Base-by-base conservation (phyloP, 2,888 invertebrate genomes). In the Osmoderma eremita region DNA sequence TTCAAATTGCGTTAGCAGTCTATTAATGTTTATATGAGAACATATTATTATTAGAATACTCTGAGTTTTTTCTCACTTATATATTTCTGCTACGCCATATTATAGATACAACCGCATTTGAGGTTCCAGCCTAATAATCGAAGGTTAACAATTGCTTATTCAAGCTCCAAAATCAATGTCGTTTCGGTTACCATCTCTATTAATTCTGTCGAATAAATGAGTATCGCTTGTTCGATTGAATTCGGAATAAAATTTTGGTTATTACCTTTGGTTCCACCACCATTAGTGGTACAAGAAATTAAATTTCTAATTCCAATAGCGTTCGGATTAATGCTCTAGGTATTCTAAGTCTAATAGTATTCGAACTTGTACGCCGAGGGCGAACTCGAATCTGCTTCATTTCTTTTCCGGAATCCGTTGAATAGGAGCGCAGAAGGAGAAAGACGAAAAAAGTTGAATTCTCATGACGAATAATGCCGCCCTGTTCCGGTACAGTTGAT, bases 401-500 rank as follows among this genome's bases (percentile, higher is more conserved):
- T 58, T 42, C 30, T 45, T 18, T 58, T 58, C 45, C 17, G 62
- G 48, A 48, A 13, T 15, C 17, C 20, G 12, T 45, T 18, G 30
- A 45, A 49, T 45, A 61, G 36, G 36, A 61, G 24, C 30, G 48
- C 17, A 50, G 48, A 63, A 49, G 38, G 39, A 49, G 15, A 63
- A 45, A 8, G 62, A 36, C 4, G 30, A 61, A 58, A 58, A 66
- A 50, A 30, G 61, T 53, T 63, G 58, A 30, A 64, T 65, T 65
- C 65, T 65, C 65, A 65, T 65, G 65, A 49, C 41, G 20, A 41
- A 63, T 58, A 50, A 63, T 63, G 15, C 30, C 30, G 17, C 22
- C 30, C 58, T 20, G 65, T 65, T 65, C 58, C 65, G 65, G 56
- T 65, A 48, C 39, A 65, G 38, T 65, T 58, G 56, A 48, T 17